phyloP scores from a whole-genome alignment of 2,113 vertebrate species.

The Todiramphus saurophagus region DNA sequence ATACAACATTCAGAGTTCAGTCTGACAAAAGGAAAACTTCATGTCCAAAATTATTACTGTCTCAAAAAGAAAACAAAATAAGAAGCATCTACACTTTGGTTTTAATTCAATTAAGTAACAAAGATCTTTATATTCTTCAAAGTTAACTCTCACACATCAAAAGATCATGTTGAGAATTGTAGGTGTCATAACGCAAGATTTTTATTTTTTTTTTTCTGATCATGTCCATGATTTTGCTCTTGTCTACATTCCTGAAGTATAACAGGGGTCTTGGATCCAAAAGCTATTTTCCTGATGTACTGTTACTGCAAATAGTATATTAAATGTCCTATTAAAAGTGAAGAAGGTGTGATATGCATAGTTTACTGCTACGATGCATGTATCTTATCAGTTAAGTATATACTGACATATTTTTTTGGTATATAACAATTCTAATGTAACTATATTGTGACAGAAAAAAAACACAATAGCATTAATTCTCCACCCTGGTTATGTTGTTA shows the following conservation, averaged over 20 bases:
- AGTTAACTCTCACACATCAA: background rate
- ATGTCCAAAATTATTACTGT: background rate
- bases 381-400: background rate
- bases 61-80: background rate
- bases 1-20: background rate
- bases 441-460: background rate
- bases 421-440: background rate
- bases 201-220: background rate
- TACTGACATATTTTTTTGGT: background rate
- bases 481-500: background rate
- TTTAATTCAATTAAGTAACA: background rate
- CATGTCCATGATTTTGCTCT: background rate
- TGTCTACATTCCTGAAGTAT: background rate
- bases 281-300: background rate
- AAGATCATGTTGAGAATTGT: background rate
- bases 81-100: accelerated
- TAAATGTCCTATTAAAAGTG: background rate
- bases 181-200: background rate
- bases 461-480: background rate
- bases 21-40: background rate
- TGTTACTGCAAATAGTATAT: background rate
- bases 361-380: background rate
- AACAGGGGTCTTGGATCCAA: background rate
- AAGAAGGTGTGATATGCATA: background rate
- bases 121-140: background rate